Evolutionary conservation across 2,888 invertebrate genomes (phyloP).

Genomic region (Tanytarsus gracilentus): DNA sequence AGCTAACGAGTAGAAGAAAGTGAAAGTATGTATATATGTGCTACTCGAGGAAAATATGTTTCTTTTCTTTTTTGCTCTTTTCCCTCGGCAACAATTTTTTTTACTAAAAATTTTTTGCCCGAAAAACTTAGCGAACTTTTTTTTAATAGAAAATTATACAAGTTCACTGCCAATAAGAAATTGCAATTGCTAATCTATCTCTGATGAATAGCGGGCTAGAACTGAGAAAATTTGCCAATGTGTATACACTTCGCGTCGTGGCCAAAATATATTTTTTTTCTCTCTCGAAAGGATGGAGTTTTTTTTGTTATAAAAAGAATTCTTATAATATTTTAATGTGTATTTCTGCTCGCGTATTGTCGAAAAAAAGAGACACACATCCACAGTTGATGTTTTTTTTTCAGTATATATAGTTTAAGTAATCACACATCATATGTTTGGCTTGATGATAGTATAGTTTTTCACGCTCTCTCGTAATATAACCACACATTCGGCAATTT

Average conservation of each 20-base stretch:
- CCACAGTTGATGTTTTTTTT: not conserved
- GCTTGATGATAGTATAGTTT: constrained; percentile 20
- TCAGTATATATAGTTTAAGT: constrained; percentile 23
- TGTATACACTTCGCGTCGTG: constrained; percentile 5
- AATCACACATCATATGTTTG: constrained; percentile 21
- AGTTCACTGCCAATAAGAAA: too few species aligned
- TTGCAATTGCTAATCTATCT: constrained; percentile 29
- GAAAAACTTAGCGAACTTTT: too few species aligned
- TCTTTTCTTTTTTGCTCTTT: not conserved
- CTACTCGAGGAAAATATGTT: constrained; percentile 1
- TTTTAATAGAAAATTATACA: too few species aligned
- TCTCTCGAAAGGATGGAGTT: constrained; percentile 20
- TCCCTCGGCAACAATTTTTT: not conserved
- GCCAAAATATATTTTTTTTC: constrained; percentile 17
- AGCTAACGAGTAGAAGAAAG: constrained; percentile 12
- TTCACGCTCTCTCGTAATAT: not conserved
- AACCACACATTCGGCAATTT: too few species aligned
- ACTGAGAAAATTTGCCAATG: constrained; percentile 29
- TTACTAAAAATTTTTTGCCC: too few species aligned
- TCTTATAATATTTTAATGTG: constrained; percentile 18
- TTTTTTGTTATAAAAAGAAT: constrained; percentile 28
- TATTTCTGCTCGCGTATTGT: constrained; percentile 8
- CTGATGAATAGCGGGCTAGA: constrained; percentile 30
- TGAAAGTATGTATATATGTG: constrained; percentile 22
- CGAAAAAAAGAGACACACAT: constrained; percentile 16